Base-by-base conservation (phyloP, 2,888 invertebrate species). In the Platycnemis pennipes region DNA sequence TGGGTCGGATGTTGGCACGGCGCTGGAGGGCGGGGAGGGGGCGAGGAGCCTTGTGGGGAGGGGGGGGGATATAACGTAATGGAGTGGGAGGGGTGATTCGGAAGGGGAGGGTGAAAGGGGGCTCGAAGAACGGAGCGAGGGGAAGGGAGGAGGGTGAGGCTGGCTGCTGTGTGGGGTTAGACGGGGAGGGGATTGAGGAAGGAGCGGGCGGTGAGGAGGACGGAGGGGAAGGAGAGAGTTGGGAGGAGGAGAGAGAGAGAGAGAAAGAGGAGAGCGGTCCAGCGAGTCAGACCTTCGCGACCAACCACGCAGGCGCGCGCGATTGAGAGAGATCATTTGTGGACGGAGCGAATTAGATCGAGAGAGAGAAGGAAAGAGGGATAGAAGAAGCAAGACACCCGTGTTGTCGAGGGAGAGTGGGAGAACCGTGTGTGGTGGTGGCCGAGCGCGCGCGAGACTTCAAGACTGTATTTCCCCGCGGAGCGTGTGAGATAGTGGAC, bases 281-380 rank as follows among this genome's bases (percentile, higher is more conserved):
- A 91, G 91, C 91, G 91, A 91, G 63, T 91, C 91, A 91, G 91
- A 91, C 91, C 63, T 91, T 53, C 56, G 91, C 56, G 91, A 91
- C 56, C 63, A 44, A 91, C 26, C 91, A 91, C 91, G 63, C 56
- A 91, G 91, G 91, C 91, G 91, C 91, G 63, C 56, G 91, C 91
- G 63, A 91, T 63, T 63, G 63, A 69, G 91, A 63, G 63, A 91
- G 56, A 31, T 11, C 77, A 77, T 13, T 26, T 77, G 77, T 77
- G 37, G 63, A 91, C 63, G 56, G 26, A 91, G 63, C 44, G 44
- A 46, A n/a, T n/a, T 26, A 87, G 26, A 87, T 87, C 77, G 46
- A 45, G 87, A 44, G 26, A 87, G 44, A 44, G 87, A 37, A 46
- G 22, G 22, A 22, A 37, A 91, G 44, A 63, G 63, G 44, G 63